Base-by-base conservation (phyloP, 1,140 invertebrate species). In the Chelonus insularis region DNA sequence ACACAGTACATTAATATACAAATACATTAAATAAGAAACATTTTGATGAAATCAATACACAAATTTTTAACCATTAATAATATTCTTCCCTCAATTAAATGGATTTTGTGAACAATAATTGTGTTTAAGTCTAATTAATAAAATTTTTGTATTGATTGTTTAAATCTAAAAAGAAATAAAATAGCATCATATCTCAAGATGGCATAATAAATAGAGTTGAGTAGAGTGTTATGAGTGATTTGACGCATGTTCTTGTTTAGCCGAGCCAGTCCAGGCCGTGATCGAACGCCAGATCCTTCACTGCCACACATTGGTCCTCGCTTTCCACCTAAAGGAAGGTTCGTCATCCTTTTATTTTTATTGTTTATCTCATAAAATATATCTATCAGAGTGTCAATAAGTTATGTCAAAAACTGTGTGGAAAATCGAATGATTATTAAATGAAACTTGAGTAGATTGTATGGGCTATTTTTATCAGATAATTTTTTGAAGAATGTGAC, bases 271-370 rank as follows among this genome's bases (percentile, higher is more conserved):
- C 90, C 91, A 65, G 89, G 88, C 69, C 87, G 91, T 72, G 92
- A 95, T 78, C 87, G 86, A 74, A 85, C 84, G 63, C 90, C 89
- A 67, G 91, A 93, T 78, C 86, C 87, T 78, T 84, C 87, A 68
- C 86, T 92, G 80, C 92, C 91, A 64, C 92, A 94, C 84, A 91
- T 91, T 81, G 92, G 92, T 66, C 92, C 93, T 56, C 83, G 91
- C 76, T 95, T 95, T 84, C 89, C 90, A 83, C 86, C 90, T 47
- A 88, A 86, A 86, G 89, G 88, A 85, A 89, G 87, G 86, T 89
- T 84, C 82, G 84, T 78, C 63, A 66, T 56, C 14, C 50, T 57
- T 56, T 52, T 64, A 58, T 65, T 66, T 47, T 48, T 60, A 57
- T 63, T 21, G 11, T 43, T 34, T 39, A 23, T 12, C 7, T 47